Evolutionary conservation across 2,888 invertebrate species (phyloP).

Genomic region (Pyrrhosoma nymphula): DNA sequence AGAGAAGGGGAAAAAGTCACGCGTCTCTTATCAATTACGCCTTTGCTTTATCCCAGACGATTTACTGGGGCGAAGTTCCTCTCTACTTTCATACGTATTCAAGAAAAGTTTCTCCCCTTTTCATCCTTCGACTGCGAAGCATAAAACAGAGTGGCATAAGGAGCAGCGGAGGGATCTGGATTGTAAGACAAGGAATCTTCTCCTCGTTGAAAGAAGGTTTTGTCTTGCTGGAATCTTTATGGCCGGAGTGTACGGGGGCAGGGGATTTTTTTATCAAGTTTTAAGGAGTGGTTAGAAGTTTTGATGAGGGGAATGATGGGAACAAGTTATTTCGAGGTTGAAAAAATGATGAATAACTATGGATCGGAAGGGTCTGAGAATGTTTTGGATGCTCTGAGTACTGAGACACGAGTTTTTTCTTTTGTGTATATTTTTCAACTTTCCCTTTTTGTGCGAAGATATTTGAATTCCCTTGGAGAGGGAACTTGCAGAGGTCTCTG

Average conservation of each 20-base stretch:
- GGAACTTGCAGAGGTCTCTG: too few relatives aligned
- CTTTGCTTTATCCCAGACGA: neutral
- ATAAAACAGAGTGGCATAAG: neutral
- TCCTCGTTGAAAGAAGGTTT: neutral
- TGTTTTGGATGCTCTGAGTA: neutral
- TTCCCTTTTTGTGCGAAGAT: too few relatives aligned
- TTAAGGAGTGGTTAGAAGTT: neutral
- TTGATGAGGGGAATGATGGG: constrained; percentile 28
- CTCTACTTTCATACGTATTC: neutral
- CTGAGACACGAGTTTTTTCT: too few relatives aligned
- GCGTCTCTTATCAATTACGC: neutral
- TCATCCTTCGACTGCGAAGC: constrained; percentile 1
- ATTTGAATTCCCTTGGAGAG: too few relatives aligned
- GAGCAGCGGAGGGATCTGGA: neutral
- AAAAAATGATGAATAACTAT: neutral
- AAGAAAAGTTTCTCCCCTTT: neutral
- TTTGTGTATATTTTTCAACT: too few relatives aligned
- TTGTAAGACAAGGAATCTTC: neutral
- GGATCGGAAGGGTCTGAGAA: neutral
- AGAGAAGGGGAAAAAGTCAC: neutral
- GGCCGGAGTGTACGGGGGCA: neutral
- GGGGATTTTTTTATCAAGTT: neutral
- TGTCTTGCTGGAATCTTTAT: constrained; percentile 30
- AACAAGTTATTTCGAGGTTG: neutral
- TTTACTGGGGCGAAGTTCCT: constrained; percentile 39